phyloP scores from a whole-genome alignment of 2,797 vertebrate species.

The Enoplosus armatus region DNA sequence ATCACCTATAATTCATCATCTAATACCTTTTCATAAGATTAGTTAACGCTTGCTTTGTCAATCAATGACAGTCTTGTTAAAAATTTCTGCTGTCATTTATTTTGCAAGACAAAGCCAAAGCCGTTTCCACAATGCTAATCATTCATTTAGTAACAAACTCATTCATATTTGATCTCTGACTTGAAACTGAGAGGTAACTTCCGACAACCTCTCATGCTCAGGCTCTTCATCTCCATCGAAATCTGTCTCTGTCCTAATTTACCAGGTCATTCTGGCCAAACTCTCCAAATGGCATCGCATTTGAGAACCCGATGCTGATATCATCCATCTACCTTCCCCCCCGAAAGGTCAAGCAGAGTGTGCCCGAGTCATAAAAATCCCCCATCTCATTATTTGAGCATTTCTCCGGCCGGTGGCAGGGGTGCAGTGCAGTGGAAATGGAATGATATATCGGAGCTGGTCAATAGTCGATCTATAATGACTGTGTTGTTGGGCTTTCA shows the following conservation, averaged over 20 bases:
- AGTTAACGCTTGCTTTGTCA: neutral
- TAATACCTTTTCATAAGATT: neutral
- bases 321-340: conserved; percentile 71
- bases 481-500: conserved; percentile 84
- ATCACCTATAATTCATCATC: neutral
- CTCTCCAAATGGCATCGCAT: conserved; percentile 55
- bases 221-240: conserved; percentile 44
- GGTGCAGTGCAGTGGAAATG: conserved; percentile 73
- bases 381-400: conserved; percentile 81
- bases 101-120: neutral
- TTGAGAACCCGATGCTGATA: conserved; percentile 58
- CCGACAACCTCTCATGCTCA: conserved; percentile 4
- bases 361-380: conserved; percentile 79
- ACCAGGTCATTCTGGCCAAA: conserved; percentile 48
- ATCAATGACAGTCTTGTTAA: no score
- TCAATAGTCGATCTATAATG: conserved; percentile 85
- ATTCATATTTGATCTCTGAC: conserved; percentile 26
- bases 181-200: conserved; percentile 29
- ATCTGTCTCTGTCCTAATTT: conserved; percentile 54
- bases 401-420: conserved; percentile 74
- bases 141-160: conserved; percentile 16
- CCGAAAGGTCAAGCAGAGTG: conserved; percentile 80
- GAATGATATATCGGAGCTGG: conserved; percentile 81
- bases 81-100: neutral
- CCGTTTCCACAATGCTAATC: neutral